Conservation (phyloP, 1,140 invertebrate genomes). For the Drosophila biarmipes region DNA sequence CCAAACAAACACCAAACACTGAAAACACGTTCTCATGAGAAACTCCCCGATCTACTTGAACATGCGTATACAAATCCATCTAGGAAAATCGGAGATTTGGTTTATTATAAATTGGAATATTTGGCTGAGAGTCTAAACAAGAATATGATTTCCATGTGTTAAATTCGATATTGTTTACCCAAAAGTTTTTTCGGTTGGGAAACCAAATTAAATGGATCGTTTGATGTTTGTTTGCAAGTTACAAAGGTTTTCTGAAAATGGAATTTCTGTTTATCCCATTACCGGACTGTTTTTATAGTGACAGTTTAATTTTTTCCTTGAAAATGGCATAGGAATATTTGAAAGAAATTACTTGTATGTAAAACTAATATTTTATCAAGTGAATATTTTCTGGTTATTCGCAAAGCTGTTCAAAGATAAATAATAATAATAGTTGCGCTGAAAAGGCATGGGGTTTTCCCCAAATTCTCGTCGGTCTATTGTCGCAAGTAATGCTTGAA, state of each 20-base stretch:
- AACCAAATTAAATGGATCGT: background rate
- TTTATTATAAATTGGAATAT: background rate
- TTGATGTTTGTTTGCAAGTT: background rate
- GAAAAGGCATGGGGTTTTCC: background rate
- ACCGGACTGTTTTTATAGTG: too few relatives aligned
- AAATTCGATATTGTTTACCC: background rate
- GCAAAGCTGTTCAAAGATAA: too few relatives aligned
- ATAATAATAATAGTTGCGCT: too few relatives aligned
- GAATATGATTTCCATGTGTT: background rate
- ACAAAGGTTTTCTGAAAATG: too few relatives aligned
- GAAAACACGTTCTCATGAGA: conserved; percentile 10
- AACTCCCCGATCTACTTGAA: background rate
- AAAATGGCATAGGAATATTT: too few relatives aligned
- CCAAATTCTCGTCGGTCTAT: background rate
- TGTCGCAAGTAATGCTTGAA: background rate
- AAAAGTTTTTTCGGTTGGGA: too few relatives aligned
- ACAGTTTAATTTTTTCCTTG: too few relatives aligned
- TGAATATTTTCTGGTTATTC: background rate
- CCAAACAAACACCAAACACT: conserved; percentile 41
- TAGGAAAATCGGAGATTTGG: background rate
- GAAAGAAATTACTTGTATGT: too few relatives aligned
- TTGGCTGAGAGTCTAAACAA: background rate
- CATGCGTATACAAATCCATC: background rate
- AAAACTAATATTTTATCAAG: too few relatives aligned
- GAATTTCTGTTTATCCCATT: too few relatives aligned